Evolutionary conservation across 2,888 invertebrate genomes (phyloP).

Genomic region (Dioctria linearis): DNA sequence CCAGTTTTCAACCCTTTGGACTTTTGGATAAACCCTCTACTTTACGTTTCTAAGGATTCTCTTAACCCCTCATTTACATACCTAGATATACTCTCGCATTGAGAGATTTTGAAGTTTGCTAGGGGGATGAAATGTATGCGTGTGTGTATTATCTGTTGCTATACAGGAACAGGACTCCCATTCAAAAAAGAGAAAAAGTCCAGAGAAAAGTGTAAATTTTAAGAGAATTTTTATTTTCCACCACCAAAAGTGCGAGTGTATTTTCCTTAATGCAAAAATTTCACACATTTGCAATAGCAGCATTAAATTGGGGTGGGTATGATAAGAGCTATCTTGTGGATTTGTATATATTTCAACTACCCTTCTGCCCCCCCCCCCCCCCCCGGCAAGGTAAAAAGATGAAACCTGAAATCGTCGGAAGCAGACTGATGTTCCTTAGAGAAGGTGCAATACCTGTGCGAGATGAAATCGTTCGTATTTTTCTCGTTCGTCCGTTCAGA

Average conservation of each 20-base stretch:
- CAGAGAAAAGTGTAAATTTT: conserved; percentile 16
- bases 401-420: conserved; percentile 15
- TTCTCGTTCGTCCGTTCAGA: not conserved
- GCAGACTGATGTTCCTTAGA: conserved; percentile 26
- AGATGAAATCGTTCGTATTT: conserved; percentile 8
- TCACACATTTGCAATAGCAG: not conserved
- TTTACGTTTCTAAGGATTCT: too few species aligned
- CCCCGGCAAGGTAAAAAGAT: not conserved
- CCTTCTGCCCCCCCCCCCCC: conserved; percentile 22
- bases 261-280: too few species aligned
- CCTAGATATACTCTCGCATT: not conserved
- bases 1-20: not conserved
- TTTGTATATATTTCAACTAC: too few species aligned
- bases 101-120: not conserved
- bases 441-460: conserved; percentile 36
- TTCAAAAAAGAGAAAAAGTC: conserved; percentile 23
- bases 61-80: conserved; percentile 2
- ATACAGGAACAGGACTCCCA: not conserved
- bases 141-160: not conserved
- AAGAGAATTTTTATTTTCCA: conserved; percentile 35
- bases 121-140: not conserved
- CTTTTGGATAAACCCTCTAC: too few species aligned
- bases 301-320: too few species aligned
- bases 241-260: too few species aligned
- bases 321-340: too few species aligned